phyloP scores from a whole-genome alignment of 2,888 invertebrate genomes.

The Troglohyphantes excavatus region DNA sequence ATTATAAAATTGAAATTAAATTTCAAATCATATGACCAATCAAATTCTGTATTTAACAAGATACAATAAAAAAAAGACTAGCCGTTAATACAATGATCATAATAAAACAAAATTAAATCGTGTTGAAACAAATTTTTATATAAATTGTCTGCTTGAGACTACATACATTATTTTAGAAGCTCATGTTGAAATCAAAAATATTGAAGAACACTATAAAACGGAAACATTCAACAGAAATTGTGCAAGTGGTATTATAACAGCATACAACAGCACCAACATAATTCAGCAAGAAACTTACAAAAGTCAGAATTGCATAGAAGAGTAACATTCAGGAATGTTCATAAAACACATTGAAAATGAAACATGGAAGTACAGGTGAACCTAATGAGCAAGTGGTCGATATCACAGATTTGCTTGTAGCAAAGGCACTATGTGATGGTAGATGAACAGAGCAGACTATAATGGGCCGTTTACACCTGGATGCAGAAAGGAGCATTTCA shows the following conservation, averaged over 20 bases:
- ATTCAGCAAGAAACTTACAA: too few relatives aligned
- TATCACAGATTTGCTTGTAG: slow-evolving; percentile 60
- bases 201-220: too few relatives aligned
- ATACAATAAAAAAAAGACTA: not conserved
- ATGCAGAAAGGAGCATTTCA: slow-evolving; percentile 92
- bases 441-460: slow-evolving; percentile 4
- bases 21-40: not conserved
- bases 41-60: not conserved
- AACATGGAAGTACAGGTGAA: slow-evolving; percentile 29
- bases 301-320: too few relatives aligned
- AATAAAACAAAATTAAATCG: too few relatives aligned
- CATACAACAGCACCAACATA: too few relatives aligned
- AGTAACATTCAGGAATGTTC: slow-evolving; percentile 9
- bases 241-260: too few relatives aligned
- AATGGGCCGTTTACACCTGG: slow-evolving; percentile 84
- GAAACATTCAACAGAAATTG: too few relatives aligned
- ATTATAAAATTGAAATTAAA: not conserved
- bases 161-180: too few relatives aligned
- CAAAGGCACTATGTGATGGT: slow-evolving; percentile 35
- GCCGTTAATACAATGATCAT: too few relatives aligned
- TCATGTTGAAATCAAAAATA: too few relatives aligned
- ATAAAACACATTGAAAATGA: slow-evolving; percentile 6
- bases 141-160: too few relatives aligned
- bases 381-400: slow-evolving; percentile 13
- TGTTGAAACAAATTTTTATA: too few relatives aligned